Evolutionary conservation across 2,113 vertebrate species (phyloP).

Genomic region (Grallaria varia): DNA sequence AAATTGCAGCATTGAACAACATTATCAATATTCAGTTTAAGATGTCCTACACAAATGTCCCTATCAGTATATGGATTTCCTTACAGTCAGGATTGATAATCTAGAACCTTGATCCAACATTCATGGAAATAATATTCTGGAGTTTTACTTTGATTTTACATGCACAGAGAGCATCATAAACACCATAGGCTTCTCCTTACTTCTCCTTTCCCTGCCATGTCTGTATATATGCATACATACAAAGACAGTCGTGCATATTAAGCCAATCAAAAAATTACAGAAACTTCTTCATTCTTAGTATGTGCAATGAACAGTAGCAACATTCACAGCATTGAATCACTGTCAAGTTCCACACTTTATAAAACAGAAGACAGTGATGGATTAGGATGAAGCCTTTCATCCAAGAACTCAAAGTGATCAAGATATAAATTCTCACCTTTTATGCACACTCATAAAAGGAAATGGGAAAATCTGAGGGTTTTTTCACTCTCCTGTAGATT

Average conservation of each 20-base stretch:
- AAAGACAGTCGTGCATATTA: not conserved
- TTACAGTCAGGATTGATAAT: not conserved
- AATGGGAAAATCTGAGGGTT: not conserved
- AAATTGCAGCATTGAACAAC: not conserved
- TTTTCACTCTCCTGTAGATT: not conserved
- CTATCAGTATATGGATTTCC: not conserved
- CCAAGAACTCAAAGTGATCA: not conserved
- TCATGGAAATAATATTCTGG: not conserved
- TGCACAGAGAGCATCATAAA: not conserved
- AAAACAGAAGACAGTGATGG: not conserved
- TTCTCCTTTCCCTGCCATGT: not conserved
- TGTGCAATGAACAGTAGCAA: not conserved
- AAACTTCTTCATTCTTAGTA: not conserved
- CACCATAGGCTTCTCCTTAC: not conserved
- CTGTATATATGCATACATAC: not conserved
- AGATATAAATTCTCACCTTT: not conserved
- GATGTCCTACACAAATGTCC: not conserved
- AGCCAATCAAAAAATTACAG: not conserved
- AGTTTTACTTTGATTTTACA: not conserved
- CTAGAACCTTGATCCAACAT: not conserved
- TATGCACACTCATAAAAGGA: not conserved
- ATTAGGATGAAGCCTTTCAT: not conserved
- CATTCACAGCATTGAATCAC: not conserved
- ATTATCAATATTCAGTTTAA: not conserved
- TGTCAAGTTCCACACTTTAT: not conserved